Conservation (phyloP, 1,140 invertebrate genomes). For the Trichonephila clavipes region DNA sequence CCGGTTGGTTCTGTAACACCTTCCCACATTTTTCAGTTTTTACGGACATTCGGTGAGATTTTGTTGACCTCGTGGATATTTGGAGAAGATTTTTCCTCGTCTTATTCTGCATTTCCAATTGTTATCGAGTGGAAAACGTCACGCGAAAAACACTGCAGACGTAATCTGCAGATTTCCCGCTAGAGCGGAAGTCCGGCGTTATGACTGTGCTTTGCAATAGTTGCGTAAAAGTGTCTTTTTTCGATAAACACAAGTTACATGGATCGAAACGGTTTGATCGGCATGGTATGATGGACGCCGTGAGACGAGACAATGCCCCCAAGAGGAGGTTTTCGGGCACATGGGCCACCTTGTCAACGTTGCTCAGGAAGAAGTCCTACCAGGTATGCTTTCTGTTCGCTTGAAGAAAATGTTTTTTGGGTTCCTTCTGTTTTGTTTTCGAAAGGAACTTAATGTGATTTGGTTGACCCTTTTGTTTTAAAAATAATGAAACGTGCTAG, state of each 20-base stretch:
- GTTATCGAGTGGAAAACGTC: neutral
- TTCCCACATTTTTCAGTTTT: neutral
- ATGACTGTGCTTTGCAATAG: slow-evolving; percentile 42
- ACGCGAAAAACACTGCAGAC: slow-evolving; percentile 12
- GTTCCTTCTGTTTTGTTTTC: no score
- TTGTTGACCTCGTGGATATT: neutral
- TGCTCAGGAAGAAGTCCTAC: slow-evolving; percentile 19
- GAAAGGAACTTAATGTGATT: no score
- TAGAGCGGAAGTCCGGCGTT: slow-evolving; percentile 66
- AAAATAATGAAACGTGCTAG: no score
- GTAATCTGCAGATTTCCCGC: slow-evolving; percentile 52
- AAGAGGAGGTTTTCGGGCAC: slow-evolving; percentile 64
- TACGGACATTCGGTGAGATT: neutral
- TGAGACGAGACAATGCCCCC: neutral
- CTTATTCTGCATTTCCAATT: neutral
- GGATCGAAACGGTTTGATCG: neutral
- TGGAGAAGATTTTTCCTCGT: neutral
- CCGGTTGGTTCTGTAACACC: neutral
- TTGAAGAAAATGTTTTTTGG: neutral
- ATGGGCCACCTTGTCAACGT: slow-evolving; percentile 56
- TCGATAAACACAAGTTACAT: neutral
- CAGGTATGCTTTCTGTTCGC: neutral
- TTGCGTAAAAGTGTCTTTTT: slow-evolving; percentile 10
- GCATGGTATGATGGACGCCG: neutral
- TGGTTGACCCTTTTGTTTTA: no score